These are phyloP conservation scores for Oeneis ivallda DNA, from an alignment of 2,888 invertebrate species.

Conservation along the genomic window DNA sequence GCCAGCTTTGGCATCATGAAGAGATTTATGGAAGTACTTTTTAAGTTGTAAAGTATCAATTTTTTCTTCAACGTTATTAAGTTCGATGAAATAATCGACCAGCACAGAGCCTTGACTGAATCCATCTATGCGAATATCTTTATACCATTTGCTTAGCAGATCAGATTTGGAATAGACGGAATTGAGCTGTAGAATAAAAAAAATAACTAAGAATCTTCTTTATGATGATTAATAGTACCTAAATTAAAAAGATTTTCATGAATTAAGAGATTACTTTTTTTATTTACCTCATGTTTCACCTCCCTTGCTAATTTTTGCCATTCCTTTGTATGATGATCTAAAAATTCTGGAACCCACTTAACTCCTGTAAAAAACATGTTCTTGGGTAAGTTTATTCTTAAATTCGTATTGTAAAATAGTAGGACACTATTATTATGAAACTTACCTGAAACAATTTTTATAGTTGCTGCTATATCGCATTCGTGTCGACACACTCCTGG, in stretches of 20 bases:
- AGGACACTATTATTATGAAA: not conserved
- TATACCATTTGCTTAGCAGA: conserved; percentile 89
- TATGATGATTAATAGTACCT: too few species aligned
- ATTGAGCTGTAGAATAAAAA: conserved; percentile 85
- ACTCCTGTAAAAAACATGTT: conserved; percentile 68
- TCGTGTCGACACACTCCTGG: conserved; percentile 89
- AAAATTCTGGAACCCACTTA: conserved; percentile 91
- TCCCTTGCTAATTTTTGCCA: conserved; percentile 92
- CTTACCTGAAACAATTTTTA: conserved; percentile 88
- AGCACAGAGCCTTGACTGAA: conserved; percentile 93
- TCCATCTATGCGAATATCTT: conserved; percentile 92
- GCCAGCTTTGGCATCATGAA: conserved; percentile 77
- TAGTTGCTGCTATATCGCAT: conserved; percentile 93
- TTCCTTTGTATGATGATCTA: conserved; percentile 92
- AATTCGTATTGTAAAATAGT: not conserved
- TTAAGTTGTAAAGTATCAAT: conserved; percentile 88
- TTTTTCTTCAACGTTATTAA: conserved; percentile 87
- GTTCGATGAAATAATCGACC: conserved; percentile 93
- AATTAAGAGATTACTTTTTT: not conserved
- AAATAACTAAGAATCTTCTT: conserved; percentile 12
- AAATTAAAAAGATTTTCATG: not conserved
- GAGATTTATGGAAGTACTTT: conserved; percentile 84
- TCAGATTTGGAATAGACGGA: conserved; percentile 90
- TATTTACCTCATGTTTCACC: conserved; percentile 88
- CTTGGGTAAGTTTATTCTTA: not conserved